Evolutionary conservation across 1,140 invertebrate species (phyloP).

Genomic region (Caenorhabditis tropicalis): DNA sequence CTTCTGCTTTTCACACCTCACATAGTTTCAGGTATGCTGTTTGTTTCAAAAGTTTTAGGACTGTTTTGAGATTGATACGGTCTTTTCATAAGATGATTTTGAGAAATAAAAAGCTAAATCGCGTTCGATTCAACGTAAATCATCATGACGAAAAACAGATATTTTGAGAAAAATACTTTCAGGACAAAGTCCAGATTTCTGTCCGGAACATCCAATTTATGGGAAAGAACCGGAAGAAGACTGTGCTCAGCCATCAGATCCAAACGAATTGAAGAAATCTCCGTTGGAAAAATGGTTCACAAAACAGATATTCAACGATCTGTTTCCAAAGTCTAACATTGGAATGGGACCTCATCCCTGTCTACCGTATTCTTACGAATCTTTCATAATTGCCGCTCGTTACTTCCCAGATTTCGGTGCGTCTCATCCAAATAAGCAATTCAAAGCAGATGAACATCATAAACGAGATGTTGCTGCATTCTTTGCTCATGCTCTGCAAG

Average conservation of each 20-base stretch:
- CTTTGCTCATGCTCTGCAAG: slow-evolving; percentile 61
- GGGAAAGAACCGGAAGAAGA: slow-evolving; percentile 47
- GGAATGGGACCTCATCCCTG: slow-evolving; percentile 57
- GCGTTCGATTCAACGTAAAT: too few relatives aligned
- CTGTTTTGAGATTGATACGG: too few relatives aligned
- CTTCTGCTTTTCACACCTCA: slow-evolving; percentile 31
- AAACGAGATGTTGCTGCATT: slow-evolving; percentile 59
- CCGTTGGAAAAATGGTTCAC: slow-evolving; percentile 62
- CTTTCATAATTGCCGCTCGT: slow-evolving; percentile 59
- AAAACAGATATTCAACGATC: slow-evolving; percentile 56
- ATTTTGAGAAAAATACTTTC: too few relatives aligned
- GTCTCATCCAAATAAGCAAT: slow-evolving; percentile 56
- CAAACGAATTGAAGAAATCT: slow-evolving; percentile 54
- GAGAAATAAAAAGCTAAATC: too few relatives aligned
- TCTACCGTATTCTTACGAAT: slow-evolving; percentile 58
- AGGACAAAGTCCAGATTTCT: slow-evolving; percentile 8
- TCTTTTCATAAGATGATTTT: too few relatives aligned
- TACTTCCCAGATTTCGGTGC: slow-evolving; percentile 61
- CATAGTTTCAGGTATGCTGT: neutral
- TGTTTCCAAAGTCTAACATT: slow-evolving; percentile 58
- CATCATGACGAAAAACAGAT: too few relatives aligned
- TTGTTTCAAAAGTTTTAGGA: neutral
- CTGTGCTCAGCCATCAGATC: slow-evolving; percentile 58
- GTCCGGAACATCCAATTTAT: slow-evolving; percentile 30
- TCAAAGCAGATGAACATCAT: slow-evolving; percentile 53